Conservation (phyloP, 2,888 invertebrate species). For the Torymus texanus region DNA sequence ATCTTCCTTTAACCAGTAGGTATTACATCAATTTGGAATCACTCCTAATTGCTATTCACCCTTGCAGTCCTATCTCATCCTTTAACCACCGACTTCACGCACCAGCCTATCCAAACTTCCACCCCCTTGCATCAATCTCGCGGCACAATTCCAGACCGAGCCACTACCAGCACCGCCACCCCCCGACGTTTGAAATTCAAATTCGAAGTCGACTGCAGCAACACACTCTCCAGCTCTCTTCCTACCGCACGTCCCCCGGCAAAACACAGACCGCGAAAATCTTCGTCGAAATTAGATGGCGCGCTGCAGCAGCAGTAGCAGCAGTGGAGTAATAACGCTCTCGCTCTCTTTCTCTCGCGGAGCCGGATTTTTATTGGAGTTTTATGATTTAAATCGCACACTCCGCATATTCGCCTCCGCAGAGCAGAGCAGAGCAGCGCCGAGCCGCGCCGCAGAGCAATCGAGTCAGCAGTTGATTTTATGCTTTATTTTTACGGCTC, state of each 20-base stretch:
- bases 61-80: no score
- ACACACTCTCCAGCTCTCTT: background rate
- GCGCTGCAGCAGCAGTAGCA: background rate
- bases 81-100: no score
- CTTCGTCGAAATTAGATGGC: background rate
- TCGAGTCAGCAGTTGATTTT: constrained; percentile 73
- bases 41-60: no score
- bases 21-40: no score
- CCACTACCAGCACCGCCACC: no score
- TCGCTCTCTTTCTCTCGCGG: constrained; percentile 3
- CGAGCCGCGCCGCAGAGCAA: constrained; percentile 56
- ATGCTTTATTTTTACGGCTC: constrained; percentile 71
- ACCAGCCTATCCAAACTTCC: no score
- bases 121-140: no score
- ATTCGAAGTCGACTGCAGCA: no score
- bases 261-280: no score
- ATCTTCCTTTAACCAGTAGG: no score
- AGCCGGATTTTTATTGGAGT: constrained; percentile 69
- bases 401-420: constrained; percentile 66
- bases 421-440: background rate
- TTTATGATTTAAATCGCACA: constrained; percentile 74
- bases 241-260: background rate
- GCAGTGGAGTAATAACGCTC: background rate
- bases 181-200: no score
- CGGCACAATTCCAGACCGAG: no score